These are phyloP conservation scores for Pandemis corylana DNA, from an alignment of 2,888 invertebrate genomes.

Conservation along the genomic window DNA sequence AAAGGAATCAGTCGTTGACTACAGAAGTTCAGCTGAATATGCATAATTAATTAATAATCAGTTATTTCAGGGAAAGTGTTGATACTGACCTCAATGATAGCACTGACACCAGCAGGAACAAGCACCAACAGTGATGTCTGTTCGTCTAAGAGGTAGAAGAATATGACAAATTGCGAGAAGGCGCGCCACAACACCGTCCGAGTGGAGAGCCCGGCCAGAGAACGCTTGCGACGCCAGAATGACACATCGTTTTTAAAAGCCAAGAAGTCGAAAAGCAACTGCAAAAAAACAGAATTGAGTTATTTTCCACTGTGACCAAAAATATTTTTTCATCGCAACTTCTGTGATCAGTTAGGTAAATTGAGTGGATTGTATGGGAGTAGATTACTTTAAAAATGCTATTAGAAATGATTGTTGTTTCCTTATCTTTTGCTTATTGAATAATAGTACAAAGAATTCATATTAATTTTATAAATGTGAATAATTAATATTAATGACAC, in stretches of 20 bases:
- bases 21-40: too few species aligned
- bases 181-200: constrained; percentile 97
- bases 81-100: constrained; percentile 92
- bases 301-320: too few species aligned
- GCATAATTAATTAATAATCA: neutral
- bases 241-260: constrained; percentile 99
- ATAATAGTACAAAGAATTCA: too few species aligned
- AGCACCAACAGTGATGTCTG: constrained; percentile 95
- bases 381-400: too few species aligned
- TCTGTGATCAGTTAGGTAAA: too few species aligned
- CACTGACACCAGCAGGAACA: constrained; percentile 93
- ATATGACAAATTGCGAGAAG: constrained; percentile 95
- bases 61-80: neutral
- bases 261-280: constrained; percentile 98
- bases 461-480: too few species aligned
- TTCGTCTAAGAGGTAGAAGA: constrained; percentile 96
- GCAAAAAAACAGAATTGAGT: constrained; percentile 59
- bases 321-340: too few species aligned
- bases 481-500: too few species aligned
- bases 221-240: constrained; percentile 95
- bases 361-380: too few species aligned
- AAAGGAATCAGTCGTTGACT: too few species aligned
- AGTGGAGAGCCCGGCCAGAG: constrained; percentile 95
- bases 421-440: too few species aligned
- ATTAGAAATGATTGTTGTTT: too few species aligned